Base-by-base conservation (phyloP, 2,113 vertebrate species). In the Crotalus viridis region DNA sequence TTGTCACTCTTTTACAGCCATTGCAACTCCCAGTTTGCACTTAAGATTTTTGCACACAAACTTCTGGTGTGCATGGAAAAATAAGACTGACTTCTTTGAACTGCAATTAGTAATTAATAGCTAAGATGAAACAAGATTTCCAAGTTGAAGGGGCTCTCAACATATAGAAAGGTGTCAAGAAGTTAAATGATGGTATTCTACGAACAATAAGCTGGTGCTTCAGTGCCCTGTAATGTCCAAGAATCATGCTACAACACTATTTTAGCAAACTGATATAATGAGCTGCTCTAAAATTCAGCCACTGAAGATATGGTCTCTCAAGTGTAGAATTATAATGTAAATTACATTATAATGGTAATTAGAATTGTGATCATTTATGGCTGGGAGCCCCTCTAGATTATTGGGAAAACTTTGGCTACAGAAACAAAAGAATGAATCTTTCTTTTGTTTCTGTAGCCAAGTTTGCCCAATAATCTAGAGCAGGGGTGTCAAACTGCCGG, bases 1-100 rank as follows among this genome's bases (percentile, higher is more conserved):
- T 91, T 92, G 86, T 81, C 48, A 92, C 94, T 90, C 86, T 87
- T 88, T 22, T 89, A 55, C 28, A 93, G 86, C 43, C 57, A 81
- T 85, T 89, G 46, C 43, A 85, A 87, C 46, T 93, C 51, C 89
- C 46, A 59, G 61, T 56, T 90, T 89, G 85, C 85, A 91, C 48
- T 91, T 91, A 89, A 89, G 91, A 85, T 33, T 89, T 93, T 55
- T 89, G 74, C 85, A 86, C 33, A 24, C 48, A 89, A 61, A 33
- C 55, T 2, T 85, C 43, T 51, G 52, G 52, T 21, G 48, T 9
- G 43, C 22, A 28, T 28, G n/a, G 87, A 5, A 89, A 91, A 52
- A 91, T 91, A 22, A 89, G 69, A 89, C 69, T 85, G 48, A 86
- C 15, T 46, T 88, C 51, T 48, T 69, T 39, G 33, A 39, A 81